Percentiles rank a stretch among this genome's conserved stretches.
phyloP scores from a whole-genome alignment of 2,113 vertebrate species.

The Benitochromis conjunctus region DNA sequence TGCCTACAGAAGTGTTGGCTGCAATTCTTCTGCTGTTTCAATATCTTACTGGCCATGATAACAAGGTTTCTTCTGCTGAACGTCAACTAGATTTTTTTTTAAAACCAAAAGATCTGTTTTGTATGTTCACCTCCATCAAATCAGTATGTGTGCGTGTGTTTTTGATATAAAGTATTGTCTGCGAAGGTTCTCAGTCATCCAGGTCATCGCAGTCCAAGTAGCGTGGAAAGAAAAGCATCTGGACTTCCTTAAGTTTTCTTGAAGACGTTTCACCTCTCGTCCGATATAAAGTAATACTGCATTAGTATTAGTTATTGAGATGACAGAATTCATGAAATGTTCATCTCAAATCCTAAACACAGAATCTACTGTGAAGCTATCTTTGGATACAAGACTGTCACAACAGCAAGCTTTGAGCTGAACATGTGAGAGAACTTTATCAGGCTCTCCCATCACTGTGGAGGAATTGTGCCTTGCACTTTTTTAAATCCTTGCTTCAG shows the following conservation, averaged over 20 bases:
- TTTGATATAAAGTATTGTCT: background rate
- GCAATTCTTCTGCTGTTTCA: background rate
- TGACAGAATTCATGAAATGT: background rate
- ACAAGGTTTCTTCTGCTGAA: background rate
- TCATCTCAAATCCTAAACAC: too few species aligned
- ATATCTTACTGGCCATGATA: background rate
- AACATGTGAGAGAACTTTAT: rapidly evolving
- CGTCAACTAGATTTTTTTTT: rapidly evolving
- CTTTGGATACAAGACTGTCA: background rate
- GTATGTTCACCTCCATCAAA: background rate
- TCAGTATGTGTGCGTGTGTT: background rate
- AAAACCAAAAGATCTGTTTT: background rate
- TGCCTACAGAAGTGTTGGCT: background rate
- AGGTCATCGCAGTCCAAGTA: too few species aligned
- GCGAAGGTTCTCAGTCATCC: too few species aligned
- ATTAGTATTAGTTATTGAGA: background rate
- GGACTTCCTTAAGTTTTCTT: too few species aligned
- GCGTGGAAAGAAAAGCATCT: too few species aligned
- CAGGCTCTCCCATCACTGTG: background rate
- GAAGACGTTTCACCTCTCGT: too few species aligned
- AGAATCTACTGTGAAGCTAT: too few species aligned
- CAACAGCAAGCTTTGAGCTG: background rate
- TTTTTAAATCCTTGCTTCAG: background rate
- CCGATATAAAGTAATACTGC: too few species aligned
- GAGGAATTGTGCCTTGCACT: background rate